Percentiles rank a stretch among this genome's conserved stretches.
phyloP scores from a whole-genome alignment of 2,113 vertebrate genomes.

The Dendropsophus ebraccatus region DNA sequence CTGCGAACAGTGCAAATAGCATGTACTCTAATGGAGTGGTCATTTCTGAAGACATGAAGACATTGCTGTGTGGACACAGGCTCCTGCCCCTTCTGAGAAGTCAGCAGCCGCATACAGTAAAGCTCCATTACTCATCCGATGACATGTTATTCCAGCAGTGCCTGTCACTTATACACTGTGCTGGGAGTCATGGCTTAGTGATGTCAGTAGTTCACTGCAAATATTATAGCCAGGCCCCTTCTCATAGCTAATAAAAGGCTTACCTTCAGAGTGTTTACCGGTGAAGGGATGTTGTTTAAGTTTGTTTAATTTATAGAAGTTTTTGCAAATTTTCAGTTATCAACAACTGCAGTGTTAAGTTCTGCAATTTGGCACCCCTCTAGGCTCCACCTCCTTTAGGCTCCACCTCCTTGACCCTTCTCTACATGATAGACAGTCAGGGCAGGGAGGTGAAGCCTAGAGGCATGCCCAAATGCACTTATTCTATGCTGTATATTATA shows the following conservation, averaged over 20 bases:
- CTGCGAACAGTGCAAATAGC: constrained; percentile 22
- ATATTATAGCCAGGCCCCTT: not conserved
- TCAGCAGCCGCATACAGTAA: not conserved
- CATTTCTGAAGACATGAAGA: not conserved
- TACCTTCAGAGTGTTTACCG: not conserved
- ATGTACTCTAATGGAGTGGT: not conserved
- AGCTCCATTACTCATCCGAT: not conserved
- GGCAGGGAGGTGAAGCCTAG: no score
- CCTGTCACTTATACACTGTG: not conserved
- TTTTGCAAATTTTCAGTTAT: no score
- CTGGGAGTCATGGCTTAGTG: not conserved
- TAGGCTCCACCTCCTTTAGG: no score
- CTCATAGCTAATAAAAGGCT: not conserved
- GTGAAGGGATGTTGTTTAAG: not conserved
- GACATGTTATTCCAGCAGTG: not conserved
- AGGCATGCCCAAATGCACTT: no score
- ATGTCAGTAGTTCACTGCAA: constrained; percentile 2
- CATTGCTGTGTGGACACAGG: not conserved
- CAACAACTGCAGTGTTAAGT: no score
- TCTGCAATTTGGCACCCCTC: no score
- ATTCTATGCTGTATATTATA: no score
- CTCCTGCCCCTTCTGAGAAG: not conserved
- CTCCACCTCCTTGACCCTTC: no score
- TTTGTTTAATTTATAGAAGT: no score
- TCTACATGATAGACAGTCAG: no score